Conservation (phyloP, 2,797 vertebrate species). For the Falco novaeseelandiae region DNA sequence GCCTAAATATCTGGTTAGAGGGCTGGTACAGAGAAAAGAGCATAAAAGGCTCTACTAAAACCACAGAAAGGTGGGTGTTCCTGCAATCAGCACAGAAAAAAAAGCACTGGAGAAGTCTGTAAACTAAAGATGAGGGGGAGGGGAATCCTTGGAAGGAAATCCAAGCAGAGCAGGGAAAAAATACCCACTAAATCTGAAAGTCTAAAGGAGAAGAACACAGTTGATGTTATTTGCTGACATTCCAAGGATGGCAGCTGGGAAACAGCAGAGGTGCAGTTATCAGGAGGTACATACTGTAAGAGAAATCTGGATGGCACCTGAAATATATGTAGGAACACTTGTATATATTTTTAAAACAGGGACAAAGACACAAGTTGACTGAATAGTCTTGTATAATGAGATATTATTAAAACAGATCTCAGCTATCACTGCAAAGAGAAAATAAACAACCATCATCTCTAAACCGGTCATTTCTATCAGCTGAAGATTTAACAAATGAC, state of each 20-base stretch:
- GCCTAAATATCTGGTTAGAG: slow-evolving; percentile 63
- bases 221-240: slow-evolving; percentile 41
- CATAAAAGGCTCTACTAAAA: slow-evolving; percentile 62
- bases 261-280: background rate
- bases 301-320: background rate
- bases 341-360: background rate
- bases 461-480: background rate
- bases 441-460: background rate
- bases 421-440: background rate
- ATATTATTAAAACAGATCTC: background rate
- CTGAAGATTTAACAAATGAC: background rate
- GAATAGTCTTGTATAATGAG: background rate
- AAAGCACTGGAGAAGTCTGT: slow-evolving; percentile 40
- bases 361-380: background rate
- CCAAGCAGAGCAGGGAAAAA: background rate
- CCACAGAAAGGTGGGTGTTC: slow-evolving; percentile 66
- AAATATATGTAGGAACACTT: background rate
- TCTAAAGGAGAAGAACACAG: slow-evolving; percentile 18
- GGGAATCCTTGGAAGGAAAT: slow-evolving; percentile 26
- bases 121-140: slow-evolving; percentile 31
- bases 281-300: background rate
- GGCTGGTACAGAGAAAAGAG: slow-evolving; percentile 47
- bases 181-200: slow-evolving; percentile 9
- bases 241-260: slow-evolving; percentile 7
- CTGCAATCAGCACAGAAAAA: slow-evolving; percentile 61